Base-by-base conservation (phyloP, 2,888 invertebrate genomes). In the Petrolisthes cinctipes region DNA sequence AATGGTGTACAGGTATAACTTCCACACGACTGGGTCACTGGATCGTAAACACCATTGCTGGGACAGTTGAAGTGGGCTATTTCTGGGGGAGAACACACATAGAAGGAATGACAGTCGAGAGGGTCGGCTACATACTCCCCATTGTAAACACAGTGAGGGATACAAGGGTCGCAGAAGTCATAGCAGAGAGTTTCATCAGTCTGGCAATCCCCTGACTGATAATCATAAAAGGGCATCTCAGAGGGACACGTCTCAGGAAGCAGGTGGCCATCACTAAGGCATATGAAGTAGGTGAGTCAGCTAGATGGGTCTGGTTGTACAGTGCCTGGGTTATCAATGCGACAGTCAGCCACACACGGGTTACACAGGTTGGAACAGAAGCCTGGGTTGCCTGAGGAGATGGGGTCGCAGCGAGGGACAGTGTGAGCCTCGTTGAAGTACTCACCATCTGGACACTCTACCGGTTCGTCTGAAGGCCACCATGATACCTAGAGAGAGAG, bases 241-340 rank as follows among this genome's bases (percentile, higher is more conserved):
- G 20, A 51, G 56, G 75, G 75, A 66, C 86, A 86, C 0, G 5
- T 23, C 17, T 66, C 71, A 11, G 4, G 11, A 0, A 75, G 51
- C 4, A 61, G 23, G 17, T 86, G 82, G 4, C 82, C 86, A 9
- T 53, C 53, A 61, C 37, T 54, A 20, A 86, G 76, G 66, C 86
- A 86, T 4, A 86, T 76, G 76, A n/a, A 86, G 82, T 57, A 86
- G 53, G 2, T 57, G 51, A 53, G 17, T 66, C 86, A 86, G 82
- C 75, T 76, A 9, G 17, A 2, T 9, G 82, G 82, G 61, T 82
- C 20, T 4, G 86, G 86, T 17, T 79, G 68, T 6, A 85, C 54
- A 5, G 78, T 37, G 51, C 84, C 84, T 23, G 82, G 66, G 66
- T 61, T 68, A 54, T 68, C 56, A 17, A 68, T 0, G 66, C 66